These are phyloP conservation scores for Promerops cafer DNA, from an alignment of 2,113 vertebrate species.

Conservation along the genomic window DNA sequence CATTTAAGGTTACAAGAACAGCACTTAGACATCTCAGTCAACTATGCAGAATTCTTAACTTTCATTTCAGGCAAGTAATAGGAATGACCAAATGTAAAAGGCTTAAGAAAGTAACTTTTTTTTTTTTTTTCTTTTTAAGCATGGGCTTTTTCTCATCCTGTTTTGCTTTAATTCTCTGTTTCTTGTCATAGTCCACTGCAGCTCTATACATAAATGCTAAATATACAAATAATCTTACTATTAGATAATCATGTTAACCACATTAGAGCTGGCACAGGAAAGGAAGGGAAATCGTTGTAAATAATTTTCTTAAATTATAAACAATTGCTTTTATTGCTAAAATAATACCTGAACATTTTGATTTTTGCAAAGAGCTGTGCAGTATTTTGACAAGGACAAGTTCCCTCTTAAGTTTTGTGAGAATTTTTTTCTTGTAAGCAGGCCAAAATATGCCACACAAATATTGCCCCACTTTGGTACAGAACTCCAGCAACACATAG, in stretches of 20 bases:
- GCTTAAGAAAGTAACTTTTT: not conserved
- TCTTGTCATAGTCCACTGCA: not conserved
- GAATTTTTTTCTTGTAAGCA: not conserved
- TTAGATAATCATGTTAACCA: not conserved
- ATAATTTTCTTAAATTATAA: not conserved
- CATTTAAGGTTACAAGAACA: slow-evolving; percentile 29
- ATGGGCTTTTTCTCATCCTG: not conserved
- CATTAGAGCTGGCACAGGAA: not conserved
- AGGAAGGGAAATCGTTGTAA: not conserved
- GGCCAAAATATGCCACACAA: not conserved
- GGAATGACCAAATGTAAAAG: not conserved
- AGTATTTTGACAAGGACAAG: not conserved
- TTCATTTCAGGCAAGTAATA: not conserved
- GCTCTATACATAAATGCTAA: not conserved
- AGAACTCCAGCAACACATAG: not conserved
- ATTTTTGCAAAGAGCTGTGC: not conserved
- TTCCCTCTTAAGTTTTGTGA: not conserved
- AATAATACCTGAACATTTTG: not conserved
- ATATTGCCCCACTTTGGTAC: not conserved
- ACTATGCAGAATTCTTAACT: not conserved
- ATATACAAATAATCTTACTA: not conserved
- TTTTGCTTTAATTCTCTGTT: not conserved
- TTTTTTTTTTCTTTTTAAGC: not conserved
- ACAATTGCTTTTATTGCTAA: not conserved
- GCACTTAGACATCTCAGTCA: not conserved